These are phyloP conservation scores for Siniperca obscura DNA, from an alignment of 2,797 vertebrate species.

Conservation along the genomic window DNA sequence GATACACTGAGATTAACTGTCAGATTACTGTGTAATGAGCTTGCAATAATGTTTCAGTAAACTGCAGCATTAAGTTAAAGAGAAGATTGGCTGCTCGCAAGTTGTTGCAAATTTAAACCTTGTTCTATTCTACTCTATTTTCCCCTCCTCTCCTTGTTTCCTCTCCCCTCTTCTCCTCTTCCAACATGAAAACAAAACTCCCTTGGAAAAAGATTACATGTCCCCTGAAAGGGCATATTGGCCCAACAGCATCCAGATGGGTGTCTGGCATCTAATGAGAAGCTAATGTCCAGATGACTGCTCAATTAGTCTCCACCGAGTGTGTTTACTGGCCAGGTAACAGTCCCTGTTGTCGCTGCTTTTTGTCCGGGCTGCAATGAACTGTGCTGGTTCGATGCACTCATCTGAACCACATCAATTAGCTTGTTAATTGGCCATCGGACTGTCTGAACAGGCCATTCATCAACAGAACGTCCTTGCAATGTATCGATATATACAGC, in stretches of 20 bases:
- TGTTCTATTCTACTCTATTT: neutral
- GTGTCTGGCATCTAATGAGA: constrained; percentile 62
- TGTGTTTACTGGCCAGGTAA: constrained; percentile 60
- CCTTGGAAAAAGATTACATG: constrained; percentile 2
- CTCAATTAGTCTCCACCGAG: constrained; percentile 62
- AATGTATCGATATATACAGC: constrained; percentile 63
- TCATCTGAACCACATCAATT: constrained; percentile 73
- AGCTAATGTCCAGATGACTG: constrained; percentile 72
- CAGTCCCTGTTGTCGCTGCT: constrained; percentile 32
- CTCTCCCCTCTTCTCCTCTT: neutral
- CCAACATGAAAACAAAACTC: constrained; percentile 16
- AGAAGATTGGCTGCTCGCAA: constrained; percentile 7
- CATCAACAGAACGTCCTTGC: constrained; percentile 69
- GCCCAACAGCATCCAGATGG: constrained; percentile 60
- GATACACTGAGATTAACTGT: constrained; percentile 24
- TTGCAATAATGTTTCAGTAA: constrained; percentile 34
- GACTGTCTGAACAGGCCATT: constrained; percentile 67
- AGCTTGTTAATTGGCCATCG: constrained; percentile 73
- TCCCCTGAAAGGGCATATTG: constrained; percentile 46
- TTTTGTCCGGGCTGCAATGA: constrained; percentile 68
- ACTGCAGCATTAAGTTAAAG: constrained; percentile 42
- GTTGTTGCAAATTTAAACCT: constrained; percentile 30
- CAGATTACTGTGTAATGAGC: constrained; percentile 44
- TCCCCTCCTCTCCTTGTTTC: neutral
- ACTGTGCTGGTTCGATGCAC: constrained; percentile 60